Base-by-base conservation (phyloP, 2,113 vertebrate genomes). In the Deroptyus accipitrinus region DNA sequence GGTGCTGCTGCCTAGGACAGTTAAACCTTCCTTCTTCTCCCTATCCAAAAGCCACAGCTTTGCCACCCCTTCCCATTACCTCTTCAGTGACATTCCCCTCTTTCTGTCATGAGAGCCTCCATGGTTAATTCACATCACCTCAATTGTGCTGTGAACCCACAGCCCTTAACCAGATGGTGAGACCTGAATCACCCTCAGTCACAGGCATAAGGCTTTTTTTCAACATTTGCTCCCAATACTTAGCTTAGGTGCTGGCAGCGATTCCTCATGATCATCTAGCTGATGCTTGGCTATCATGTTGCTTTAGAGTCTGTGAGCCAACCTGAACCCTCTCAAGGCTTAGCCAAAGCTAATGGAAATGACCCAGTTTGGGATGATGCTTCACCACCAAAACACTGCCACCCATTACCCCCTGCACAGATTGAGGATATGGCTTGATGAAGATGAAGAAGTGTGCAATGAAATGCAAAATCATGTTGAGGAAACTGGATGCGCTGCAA, bases 381-480 rank as follows among this genome's bases (percentile, higher is more conserved):
- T 62, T 31, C 14, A 5, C 41, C 4, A 5, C 87, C 83, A 70
- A 67, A 88, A 79, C 0, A 0, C 51, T 3, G 25, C 42, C 57
- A 37, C 62, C 85, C 66, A 2, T 75, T 22, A 20, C 74, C 75
- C 76, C 48, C 41, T 30, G 55, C 20, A 6, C 4, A 6, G 70
- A 15, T 0, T 0, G 4, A 73, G 22, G 2, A 1, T 1, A 4
- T 2, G 1, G 66, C n/a, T 11, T 12, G 33, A 18, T 16, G 77
- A 44, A 49, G 48, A 54, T 14, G 35, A 61, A 75, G 63, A 81
- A 75, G 7, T 1, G 19, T 49, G 78, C 1, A 7, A 9, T 0
- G 2, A 81, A 37, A 37, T 76, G 48, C 62, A 20, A 79, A 95
- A 72, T 68, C 88, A 66, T 1, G 0, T 0, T 54, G 86, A 57